These are phyloP conservation scores for Muscicapa striata DNA, from an alignment of 2,797 vertebrate genomes.

Conservation along the genomic window DNA sequence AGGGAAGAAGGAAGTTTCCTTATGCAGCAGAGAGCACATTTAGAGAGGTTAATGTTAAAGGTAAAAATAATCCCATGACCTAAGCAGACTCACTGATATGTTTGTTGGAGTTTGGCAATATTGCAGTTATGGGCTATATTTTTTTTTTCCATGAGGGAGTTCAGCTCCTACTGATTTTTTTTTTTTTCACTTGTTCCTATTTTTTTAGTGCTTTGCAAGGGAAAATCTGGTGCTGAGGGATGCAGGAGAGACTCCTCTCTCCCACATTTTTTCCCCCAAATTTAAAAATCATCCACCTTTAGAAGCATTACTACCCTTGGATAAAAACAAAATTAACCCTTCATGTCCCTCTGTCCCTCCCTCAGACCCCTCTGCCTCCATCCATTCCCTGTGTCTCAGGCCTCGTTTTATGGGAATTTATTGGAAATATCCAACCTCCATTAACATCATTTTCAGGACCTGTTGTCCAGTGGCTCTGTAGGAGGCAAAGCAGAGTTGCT, in stretches of 20 bases:
- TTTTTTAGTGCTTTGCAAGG: neutral
- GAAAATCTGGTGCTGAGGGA: neutral
- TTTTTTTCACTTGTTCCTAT: neutral
- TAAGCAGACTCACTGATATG: no score
- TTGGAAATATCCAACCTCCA: neutral
- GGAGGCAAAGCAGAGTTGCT: neutral
- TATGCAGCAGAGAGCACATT: no score
- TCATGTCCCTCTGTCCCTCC: neutral
- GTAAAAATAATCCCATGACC: no score
- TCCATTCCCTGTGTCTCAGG: accelerated
- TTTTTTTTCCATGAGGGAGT: neutral
- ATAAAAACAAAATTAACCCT: neutral
- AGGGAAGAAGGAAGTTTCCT: no score
- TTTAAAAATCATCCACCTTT: neutral
- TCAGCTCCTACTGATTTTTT: neutral
- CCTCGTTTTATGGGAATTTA: neutral
- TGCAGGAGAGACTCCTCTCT: neutral
- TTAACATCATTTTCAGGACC: accelerated
- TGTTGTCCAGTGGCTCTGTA: accelerated
- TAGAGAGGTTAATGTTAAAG: no score
- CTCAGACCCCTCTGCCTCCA: neutral
- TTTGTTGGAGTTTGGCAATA: no score
- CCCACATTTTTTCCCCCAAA: neutral
- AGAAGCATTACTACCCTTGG: neutral
- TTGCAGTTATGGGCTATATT: no score